phyloP scores from a whole-genome alignment of 2,888 invertebrate species.

The Cremastinae sp. region DNA sequence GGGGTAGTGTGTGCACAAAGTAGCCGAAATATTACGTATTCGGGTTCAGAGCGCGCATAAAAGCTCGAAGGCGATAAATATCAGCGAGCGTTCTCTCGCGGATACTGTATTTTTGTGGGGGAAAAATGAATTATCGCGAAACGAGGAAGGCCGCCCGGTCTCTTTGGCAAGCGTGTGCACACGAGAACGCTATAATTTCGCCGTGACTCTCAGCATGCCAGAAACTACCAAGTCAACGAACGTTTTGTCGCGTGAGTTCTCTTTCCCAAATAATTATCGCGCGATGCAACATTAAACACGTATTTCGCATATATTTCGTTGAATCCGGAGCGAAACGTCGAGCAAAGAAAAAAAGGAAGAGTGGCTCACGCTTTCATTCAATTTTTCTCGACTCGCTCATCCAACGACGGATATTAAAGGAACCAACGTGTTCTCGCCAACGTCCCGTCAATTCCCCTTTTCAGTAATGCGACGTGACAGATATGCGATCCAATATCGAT shows the following conservation, averaged over 20 bases:
- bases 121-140: slow-evolving; percentile 58
- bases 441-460: too few species aligned
- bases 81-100: slow-evolving; percentile 39
- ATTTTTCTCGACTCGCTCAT: too few species aligned
- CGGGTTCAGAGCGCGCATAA: slow-evolving; percentile 53
- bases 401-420: too few species aligned
- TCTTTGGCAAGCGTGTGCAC: slow-evolving; percentile 18
- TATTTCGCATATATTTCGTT: slow-evolving; percentile 6
- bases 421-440: too few species aligned
- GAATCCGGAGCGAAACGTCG: neutral
- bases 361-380: too few species aligned
- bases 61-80: slow-evolving; percentile 60
- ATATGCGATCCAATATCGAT: too few species aligned
- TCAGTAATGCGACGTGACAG: too few species aligned
- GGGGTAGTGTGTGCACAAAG: too few species aligned
- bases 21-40: slow-evolving; percentile 53
- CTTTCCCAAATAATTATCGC: slow-evolving; percentile 20
- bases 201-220: slow-evolving; percentile 4
- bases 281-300: slow-evolving; percentile 4
- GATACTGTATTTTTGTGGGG: slow-evolving; percentile 53
- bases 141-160: slow-evolving; percentile 22
- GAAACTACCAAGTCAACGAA: slow-evolving; percentile 2
- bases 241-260: slow-evolving; percentile 29
- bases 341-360: neutral
- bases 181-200: slow-evolving; percentile 28